These are phyloP conservation scores for Oxycera nigricornis DNA, from an alignment of 2,888 invertebrate genomes.

Conservation along the genomic window DNA sequence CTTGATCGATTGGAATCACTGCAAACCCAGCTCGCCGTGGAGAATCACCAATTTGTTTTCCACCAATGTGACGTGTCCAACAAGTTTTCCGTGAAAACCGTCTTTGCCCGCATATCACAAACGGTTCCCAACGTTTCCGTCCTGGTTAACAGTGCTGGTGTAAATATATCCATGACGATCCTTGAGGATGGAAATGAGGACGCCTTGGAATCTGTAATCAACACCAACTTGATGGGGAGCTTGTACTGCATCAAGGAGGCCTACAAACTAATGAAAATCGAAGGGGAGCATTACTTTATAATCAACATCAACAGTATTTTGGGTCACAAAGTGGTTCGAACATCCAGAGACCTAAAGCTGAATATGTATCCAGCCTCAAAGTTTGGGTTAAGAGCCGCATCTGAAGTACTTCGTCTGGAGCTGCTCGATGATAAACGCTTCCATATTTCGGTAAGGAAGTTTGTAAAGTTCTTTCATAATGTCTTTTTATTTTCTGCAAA, in stretches of 20 bases:
- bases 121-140: slow-evolving; percentile 65
- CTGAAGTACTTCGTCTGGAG: slow-evolving; percentile 54
- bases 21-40: slow-evolving; percentile 45
- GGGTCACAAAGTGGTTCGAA: slow-evolving; percentile 62
- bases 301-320: slow-evolving; percentile 63
- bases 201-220: slow-evolving; percentile 55
- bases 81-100: slow-evolving; percentile 63
- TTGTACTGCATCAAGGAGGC: slow-evolving; percentile 63
- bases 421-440: slow-evolving; percentile 52
- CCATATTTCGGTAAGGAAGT: slow-evolving; percentile 54
- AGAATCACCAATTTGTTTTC: slow-evolving; percentile 58
- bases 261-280: slow-evolving; percentile 62
- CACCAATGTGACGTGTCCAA: slow-evolving; percentile 64
- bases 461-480: too few relatives aligned
- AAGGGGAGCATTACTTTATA: slow-evolving; percentile 60
- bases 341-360: slow-evolving; percentile 49
- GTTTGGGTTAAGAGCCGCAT: slow-evolving; percentile 54
- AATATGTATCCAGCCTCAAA: slow-evolving; percentile 56
- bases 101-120: slow-evolving; percentile 64
- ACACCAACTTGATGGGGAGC: slow-evolving; percentile 62
- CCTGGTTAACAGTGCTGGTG: slow-evolving; percentile 67
- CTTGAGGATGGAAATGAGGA: slow-evolving; percentile 51
- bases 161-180: slow-evolving; percentile 52
- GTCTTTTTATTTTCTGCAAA: too few relatives aligned
- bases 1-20: slow-evolving; percentile 58